These are phyloP conservation scores for Schizopygopsis malacanthus DNA, from an alignment of 2,797 vertebrate genomes.

Conservation along the genomic window DNA sequence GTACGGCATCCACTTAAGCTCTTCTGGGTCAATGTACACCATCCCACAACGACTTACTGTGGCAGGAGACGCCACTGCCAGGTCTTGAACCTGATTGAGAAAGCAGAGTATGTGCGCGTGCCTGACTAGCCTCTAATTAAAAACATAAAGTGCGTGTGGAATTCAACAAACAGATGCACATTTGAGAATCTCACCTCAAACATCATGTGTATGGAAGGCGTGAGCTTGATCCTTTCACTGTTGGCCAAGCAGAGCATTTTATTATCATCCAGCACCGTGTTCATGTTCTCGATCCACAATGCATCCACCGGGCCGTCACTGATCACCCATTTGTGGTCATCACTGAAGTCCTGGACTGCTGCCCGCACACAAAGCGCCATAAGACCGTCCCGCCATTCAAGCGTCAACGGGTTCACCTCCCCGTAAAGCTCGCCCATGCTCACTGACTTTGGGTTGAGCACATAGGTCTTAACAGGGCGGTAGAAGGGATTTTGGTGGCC, in stretches of 20 bases:
- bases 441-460: slow-evolving; percentile 91
- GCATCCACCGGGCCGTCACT: slow-evolving; percentile 90
- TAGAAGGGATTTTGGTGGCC: slow-evolving; percentile 79
- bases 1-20: slow-evolving; percentile 90
- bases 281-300: slow-evolving; percentile 93
- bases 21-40: slow-evolving; percentile 88
- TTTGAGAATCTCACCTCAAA: slow-evolving; percentile 82
- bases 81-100: slow-evolving; percentile 84
- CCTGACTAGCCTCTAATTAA: slow-evolving; percentile 19
- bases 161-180: background rate
- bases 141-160: background rate
- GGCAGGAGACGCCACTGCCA: slow-evolving; percentile 88
- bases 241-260: slow-evolving; percentile 93
- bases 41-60: slow-evolving; percentile 92
- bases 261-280: slow-evolving; percentile 90
- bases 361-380: slow-evolving; percentile 88
- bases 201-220: slow-evolving; percentile 87
- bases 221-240: slow-evolving; percentile 90
- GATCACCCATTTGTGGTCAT: slow-evolving; percentile 89
- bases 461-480: slow-evolving; percentile 81
- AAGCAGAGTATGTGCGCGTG: background rate
- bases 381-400: slow-evolving; percentile 90
- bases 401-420: slow-evolving; percentile 83
- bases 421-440: slow-evolving; percentile 87
- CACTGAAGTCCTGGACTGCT: slow-evolving; percentile 79